Evolutionary conservation across 2,113 vertebrate species (phyloP), one percentile per base, ranked within the genome.

Genomic region (Onychostoma macrolepis): DNA sequence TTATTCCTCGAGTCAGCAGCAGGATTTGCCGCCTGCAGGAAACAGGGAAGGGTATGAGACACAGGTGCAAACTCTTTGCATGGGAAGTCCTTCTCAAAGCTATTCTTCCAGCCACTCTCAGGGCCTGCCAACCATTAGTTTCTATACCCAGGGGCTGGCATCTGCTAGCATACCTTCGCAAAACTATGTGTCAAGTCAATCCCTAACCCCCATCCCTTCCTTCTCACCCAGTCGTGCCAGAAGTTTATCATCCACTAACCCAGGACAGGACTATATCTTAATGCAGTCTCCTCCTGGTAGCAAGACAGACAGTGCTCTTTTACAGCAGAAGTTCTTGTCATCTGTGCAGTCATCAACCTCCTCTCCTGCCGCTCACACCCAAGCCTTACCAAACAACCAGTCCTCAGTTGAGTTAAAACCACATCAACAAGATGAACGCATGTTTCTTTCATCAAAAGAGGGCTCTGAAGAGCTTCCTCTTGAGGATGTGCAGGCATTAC

Each of bases 21-120:
- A 96, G 90, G 92, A 95, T n/a, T 92, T 97, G 90, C 92, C 94
- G 91, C 92, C 95, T 30, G 91, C 94, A 93, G 53, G 91, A 86
- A 92, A 96, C 93, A 95, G 93, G 92, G 95, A 96, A 89, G 95
- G 95, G 89, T 99, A 97, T 85, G 95, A 95, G 92, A 92, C 95
- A 91, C 97, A 97, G 90, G 94, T 96, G 28, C 96, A 97, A 93
- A 95, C 94, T 91, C 94, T 97, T 67, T 96, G 96, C 94, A 96
- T 96, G 86, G 97, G 94, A 87, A 97, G 93, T 93, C 95, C 97
- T 30, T 95, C 97, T 87, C 97, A 97, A 89, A 98, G 92, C 91
- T 99, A 97, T 85, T 94, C 97, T 91, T 95, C 97, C 85, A 94
- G 95, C 93, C 97, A 97, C 84, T 96, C 98, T 96, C 97, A 98